Evolutionary conservation across 2,888 invertebrate species (phyloP).

Genomic region (Drosophila limbata): DNA sequence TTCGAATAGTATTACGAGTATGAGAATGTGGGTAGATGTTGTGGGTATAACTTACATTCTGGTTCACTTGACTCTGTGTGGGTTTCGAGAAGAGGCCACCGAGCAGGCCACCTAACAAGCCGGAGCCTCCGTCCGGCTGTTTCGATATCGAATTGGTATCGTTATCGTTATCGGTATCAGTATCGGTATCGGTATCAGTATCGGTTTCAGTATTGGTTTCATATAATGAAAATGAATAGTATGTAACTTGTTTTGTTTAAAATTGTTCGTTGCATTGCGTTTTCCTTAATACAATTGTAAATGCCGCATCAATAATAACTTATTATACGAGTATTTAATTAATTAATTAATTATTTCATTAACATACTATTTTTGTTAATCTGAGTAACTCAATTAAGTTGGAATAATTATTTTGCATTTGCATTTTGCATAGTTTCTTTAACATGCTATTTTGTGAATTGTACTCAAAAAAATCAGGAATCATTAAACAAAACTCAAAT

Average conservation of each 20-base stretch:
- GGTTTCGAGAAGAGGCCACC: slow-evolving; percentile 85
- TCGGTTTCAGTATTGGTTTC: slow-evolving; percentile 66
- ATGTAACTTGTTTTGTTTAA: slow-evolving; percentile 80
- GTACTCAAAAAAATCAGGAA: slow-evolving; percentile 47
- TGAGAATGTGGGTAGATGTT: slow-evolving; percentile 71
- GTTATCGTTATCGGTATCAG: slow-evolving; percentile 56
- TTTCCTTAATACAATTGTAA: slow-evolving; percentile 64
- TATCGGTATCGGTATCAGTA: slow-evolving; percentile 62
- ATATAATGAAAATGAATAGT: slow-evolving; percentile 79
- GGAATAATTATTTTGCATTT: slow-evolving; percentile 34
- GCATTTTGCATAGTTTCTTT: slow-evolving; percentile 15
- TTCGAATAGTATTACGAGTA: slow-evolving; percentile 18
- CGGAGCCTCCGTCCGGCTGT: slow-evolving; percentile 84
- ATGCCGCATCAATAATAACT: slow-evolving; percentile 44
- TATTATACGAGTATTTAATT: slow-evolving; percentile 34
- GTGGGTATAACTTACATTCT: slow-evolving; percentile 84
- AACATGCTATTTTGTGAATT: slow-evolving; percentile 69
- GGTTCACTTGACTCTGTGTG: slow-evolving; percentile 84
- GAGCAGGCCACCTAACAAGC: slow-evolving; percentile 85
- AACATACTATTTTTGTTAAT: slow-evolving; percentile 24
- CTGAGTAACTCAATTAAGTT: slow-evolving; percentile 52
- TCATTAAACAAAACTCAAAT: slow-evolving; percentile 60
- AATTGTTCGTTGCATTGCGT: slow-evolving; percentile 76
- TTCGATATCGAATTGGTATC: slow-evolving; percentile 38
- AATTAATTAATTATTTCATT: slow-evolving; percentile 24